Percentiles rank a stretch among this genome's conserved stretches.
Conservation (phyloP, 2,888 invertebrate genomes). For the Mechanitis mazaeus region DNA sequence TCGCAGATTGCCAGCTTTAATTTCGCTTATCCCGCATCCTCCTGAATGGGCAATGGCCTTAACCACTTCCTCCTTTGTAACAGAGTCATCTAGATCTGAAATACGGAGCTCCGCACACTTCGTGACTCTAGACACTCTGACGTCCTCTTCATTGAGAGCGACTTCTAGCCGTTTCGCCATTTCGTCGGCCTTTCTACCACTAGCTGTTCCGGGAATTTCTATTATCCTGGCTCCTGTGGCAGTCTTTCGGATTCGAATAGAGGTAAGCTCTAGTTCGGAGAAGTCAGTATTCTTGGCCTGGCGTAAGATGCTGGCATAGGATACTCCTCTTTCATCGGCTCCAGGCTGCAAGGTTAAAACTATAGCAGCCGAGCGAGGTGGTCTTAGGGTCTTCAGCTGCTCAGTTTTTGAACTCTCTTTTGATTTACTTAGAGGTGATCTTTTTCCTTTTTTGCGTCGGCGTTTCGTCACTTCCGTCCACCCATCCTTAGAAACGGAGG, state of each 20-base stretch:
- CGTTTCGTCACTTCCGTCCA: no score
- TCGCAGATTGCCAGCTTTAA: constrained; percentile 16
- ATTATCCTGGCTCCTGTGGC: not conserved
- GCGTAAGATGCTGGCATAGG: no score
- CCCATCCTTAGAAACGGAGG: no score
- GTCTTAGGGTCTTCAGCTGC: no score
- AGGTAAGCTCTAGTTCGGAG: no score
- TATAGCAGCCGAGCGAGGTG: no score
- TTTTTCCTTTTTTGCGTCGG: no score
- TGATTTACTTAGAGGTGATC: no score
- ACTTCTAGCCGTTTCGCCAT: not conserved
- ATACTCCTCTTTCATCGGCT: no score
- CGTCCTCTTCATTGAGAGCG: not conserved
- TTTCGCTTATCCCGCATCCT: not conserved
- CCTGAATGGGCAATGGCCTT: constrained; percentile 19
- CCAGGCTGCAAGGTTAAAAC: no score
- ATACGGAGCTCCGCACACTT: constrained; percentile 21
- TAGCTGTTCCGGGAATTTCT: not conserved
- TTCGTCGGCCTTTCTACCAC: not conserved
- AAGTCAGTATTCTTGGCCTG: no score
- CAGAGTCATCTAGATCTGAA: constrained; percentile 27
- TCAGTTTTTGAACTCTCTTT: no score
- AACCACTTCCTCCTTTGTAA: constrained; percentile 11
- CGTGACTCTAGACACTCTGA: not conserved
- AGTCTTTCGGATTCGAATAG: not conserved